These are phyloP conservation scores for Drosophila arawakana DNA, from an alignment of 1,140 invertebrate species.

Conservation along the genomic window DNA sequence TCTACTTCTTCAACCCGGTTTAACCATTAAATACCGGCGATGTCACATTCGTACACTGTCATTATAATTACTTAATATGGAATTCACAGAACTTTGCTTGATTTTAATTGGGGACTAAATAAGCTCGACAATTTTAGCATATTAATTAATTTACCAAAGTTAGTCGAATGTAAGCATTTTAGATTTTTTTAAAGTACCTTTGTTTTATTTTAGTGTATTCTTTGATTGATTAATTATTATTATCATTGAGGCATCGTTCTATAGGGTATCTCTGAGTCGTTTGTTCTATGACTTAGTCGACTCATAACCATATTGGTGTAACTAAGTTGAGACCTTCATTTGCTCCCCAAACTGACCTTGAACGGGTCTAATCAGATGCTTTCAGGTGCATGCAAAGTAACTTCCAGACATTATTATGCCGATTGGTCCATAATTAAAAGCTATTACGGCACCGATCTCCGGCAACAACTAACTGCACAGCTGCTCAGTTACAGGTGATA, in stretches of 20 bases:
- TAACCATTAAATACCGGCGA: too few relatives aligned
- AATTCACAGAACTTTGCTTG: too few relatives aligned
- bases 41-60: too few relatives aligned
- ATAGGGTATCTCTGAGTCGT: slow-evolving; percentile 7
- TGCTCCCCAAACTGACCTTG: slow-evolving; percentile 28
- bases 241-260: background rate
- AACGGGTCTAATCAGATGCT: slow-evolving; percentile 17
- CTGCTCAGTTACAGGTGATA: background rate
- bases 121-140: too few relatives aligned
- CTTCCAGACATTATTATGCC: slow-evolving; percentile 55
- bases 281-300: background rate
- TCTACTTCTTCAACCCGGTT: too few relatives aligned
- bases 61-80: too few relatives aligned
- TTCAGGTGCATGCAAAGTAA: slow-evolving; percentile 33
- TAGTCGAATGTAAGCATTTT: too few relatives aligned
- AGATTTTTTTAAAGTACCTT: too few relatives aligned
- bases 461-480: slow-evolving; percentile 12
- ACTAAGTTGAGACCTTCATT: slow-evolving; percentile 10
- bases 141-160: too few relatives aligned
- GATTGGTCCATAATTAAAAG: slow-evolving; percentile 71
- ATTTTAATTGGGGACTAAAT: too few relatives aligned
- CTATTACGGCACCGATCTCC: slow-evolving; percentile 68
- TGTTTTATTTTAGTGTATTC: too few relatives aligned
- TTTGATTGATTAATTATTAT: too few relatives aligned
- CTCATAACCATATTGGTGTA: slow-evolving; percentile 17